phyloP scores from a whole-genome alignment of 1,140 invertebrate genomes.

The Schlechtendalia chinensis region DNA sequence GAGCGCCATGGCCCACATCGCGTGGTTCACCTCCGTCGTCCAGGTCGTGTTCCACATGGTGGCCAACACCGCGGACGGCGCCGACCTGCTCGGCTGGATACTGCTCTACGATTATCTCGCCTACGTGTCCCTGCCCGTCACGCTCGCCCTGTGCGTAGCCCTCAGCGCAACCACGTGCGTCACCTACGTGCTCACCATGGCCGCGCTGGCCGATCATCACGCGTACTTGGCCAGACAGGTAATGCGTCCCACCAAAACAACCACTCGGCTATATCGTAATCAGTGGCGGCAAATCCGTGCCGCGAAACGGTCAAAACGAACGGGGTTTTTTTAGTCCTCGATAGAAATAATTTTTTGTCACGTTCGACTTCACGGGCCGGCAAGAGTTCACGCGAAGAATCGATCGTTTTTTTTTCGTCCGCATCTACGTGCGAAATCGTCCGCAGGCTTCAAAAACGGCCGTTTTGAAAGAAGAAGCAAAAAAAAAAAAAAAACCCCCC shows the following conservation, averaged over 20 bases:
- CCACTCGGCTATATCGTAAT: not conserved
- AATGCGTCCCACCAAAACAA: conserved; percentile 22
- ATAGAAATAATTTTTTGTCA: too few species aligned
- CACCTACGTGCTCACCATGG: conserved; percentile 62
- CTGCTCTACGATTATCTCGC: conserved; percentile 80
- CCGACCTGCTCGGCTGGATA: conserved; percentile 72
- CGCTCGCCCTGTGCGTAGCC: conserved; percentile 64
- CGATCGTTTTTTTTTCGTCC: too few species aligned
- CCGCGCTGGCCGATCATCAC: conserved; percentile 56
- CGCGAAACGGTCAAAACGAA: too few species aligned
- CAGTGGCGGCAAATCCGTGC: too few species aligned
- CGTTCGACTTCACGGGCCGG: too few species aligned
- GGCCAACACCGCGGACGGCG: conserved; percentile 60
- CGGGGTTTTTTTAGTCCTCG: too few species aligned
- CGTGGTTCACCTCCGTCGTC: conserved; percentile 64
- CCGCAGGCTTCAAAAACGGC: too few species aligned
- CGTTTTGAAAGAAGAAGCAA: too few species aligned
- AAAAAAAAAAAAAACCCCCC: too few species aligned
- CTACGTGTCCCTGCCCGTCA: conserved; percentile 77
- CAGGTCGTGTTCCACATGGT: conserved; percentile 64
- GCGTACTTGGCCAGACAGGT: conserved; percentile 63
- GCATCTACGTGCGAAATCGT: too few species aligned
- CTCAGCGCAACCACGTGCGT: conserved; percentile 63
- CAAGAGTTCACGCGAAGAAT: too few species aligned
- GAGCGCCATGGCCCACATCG: conserved; percentile 62